Conservation (phyloP, 2,797 vertebrate genomes). For the Gila robusta region DNA sequence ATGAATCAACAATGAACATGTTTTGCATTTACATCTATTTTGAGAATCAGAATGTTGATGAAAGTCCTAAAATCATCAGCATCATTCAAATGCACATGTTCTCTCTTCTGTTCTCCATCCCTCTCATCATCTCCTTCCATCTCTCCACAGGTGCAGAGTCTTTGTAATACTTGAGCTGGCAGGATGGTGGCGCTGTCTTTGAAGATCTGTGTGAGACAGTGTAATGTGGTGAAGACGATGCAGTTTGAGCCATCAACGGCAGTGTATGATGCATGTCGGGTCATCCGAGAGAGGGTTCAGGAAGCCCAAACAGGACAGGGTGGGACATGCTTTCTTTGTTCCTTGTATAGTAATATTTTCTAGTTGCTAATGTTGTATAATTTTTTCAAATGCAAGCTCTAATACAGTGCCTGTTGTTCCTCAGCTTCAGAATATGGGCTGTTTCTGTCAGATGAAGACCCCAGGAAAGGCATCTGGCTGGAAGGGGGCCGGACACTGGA, state of each 20-base stretch:
- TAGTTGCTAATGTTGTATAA: background rate
- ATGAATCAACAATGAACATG: background rate
- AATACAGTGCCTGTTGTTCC: slow-evolving; percentile 21
- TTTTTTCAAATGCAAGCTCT: background rate
- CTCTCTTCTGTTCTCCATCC: background rate
- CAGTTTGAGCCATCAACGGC: slow-evolving; percentile 96
- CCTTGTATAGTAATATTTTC: background rate
- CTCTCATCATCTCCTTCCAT: slow-evolving; percentile 15
- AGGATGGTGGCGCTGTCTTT: slow-evolving; percentile 95
- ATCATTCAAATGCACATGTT: slow-evolving; percentile 13
- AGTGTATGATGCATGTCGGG: slow-evolving; percentile 93
- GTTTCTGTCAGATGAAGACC: slow-evolving; percentile 96
- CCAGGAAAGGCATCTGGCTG: slow-evolving; percentile 97
- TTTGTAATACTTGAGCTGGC: slow-evolving; percentile 65
- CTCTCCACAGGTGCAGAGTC: slow-evolving; percentile 50
- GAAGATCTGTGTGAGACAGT: slow-evolving; percentile 97
- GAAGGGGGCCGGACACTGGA: slow-evolving; percentile 96
- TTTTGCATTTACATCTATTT: background rate
- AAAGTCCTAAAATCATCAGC: background rate
- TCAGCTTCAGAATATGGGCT: slow-evolving; percentile 95
- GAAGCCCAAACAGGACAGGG: slow-evolving; percentile 96
- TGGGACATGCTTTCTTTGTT: slow-evolving; percentile 65
- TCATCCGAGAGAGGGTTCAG: slow-evolving; percentile 92
- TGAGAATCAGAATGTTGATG: background rate
- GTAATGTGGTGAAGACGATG: slow-evolving; percentile 99